A percentile compares a stretch with the other conserved stretches of the same genome.
phyloP scores from a whole-genome alignment of 2,113 vertebrate species.

The Rhegmatorhina hoffmannsi region DNA sequence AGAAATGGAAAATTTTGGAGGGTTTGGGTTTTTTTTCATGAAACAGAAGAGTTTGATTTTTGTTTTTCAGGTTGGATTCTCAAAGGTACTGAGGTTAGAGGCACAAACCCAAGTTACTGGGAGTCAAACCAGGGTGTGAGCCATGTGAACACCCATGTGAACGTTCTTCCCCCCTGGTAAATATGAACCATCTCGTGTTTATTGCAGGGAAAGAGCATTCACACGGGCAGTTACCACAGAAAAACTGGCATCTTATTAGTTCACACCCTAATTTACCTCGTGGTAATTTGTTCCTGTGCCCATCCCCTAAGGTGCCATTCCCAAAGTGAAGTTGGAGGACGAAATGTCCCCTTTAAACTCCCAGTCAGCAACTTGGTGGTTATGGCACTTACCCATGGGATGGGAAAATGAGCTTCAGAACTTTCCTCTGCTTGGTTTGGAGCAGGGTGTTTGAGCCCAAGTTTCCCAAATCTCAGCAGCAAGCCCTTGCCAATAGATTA shows the following conservation, averaged over 20 bases:
- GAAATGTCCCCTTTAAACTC: constrained; percentile 42
- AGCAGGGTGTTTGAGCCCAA: not conserved
- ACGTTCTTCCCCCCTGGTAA: constrained; percentile 29
- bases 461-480: not conserved
- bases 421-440: not conserved
- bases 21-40: not conserved
- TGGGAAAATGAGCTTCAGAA: constrained; percentile 27
- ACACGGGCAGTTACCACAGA: constrained; percentile 62
- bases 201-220: constrained; percentile 56
- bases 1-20: not conserved
- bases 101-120: constrained; percentile 13
- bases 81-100: constrained; percentile 8
- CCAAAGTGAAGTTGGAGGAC: constrained; percentile 21
- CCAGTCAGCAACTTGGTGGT: constrained; percentile 45
- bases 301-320: constrained; percentile 59
- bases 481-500: not conserved
- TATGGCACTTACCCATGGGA: not conserved
- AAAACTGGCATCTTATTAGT: constrained; percentile 56
- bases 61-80: not conserved
- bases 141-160: constrained; percentile 39
- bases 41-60: not conserved
- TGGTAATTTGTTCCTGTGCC: constrained; percentile 63
- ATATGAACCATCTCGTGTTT: constrained; percentile 31
- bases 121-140: constrained; percentile 50
- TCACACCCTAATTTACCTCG: constrained; percentile 57